These are phyloP conservation scores for Callorhinus ursinus DNA, from an alignment of 2,113 vertebrate species.

Conservation along the genomic window DNA sequence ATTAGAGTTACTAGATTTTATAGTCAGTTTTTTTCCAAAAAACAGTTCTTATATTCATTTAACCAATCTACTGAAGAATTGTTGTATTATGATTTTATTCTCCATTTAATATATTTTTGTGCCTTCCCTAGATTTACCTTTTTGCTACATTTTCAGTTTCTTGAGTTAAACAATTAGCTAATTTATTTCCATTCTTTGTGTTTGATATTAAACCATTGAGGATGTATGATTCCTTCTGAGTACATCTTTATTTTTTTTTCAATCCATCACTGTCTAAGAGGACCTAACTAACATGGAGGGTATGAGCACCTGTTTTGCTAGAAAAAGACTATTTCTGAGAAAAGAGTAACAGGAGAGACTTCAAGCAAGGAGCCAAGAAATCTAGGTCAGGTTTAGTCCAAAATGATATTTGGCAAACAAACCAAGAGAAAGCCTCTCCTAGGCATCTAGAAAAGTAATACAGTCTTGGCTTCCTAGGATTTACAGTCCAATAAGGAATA, in stretches of 20 bases:
- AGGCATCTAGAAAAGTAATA: not conserved
- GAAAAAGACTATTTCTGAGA: not conserved
- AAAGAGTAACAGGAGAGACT: not conserved
- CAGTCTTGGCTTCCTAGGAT: not conserved
- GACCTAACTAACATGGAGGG: not conserved
- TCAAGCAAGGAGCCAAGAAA: not conserved
- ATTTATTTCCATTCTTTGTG: not conserved
- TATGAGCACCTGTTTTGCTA: not conserved
- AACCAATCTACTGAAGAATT: not conserved
- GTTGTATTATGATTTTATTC: not conserved
- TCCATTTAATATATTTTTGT: not conserved
- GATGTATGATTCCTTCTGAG: not conserved
- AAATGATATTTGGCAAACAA: not conserved
- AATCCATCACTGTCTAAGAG: not conserved
- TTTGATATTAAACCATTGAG: not conserved
- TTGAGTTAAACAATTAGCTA: not conserved
- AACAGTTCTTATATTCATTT: not conserved
- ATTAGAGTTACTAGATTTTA: conserved; percentile 25
- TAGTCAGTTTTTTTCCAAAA: not conserved
- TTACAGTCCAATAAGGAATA: not conserved
- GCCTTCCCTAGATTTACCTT: not conserved
- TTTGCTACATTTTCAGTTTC: not conserved
- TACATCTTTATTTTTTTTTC: not conserved
- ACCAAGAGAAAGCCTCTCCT: not conserved
- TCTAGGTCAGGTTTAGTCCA: not conserved